A percentile compares a stretch with the other conserved stretches of the same genome.
Conservation (phyloP, 2,888 invertebrate species). For the Tortrix viridana region DNA sequence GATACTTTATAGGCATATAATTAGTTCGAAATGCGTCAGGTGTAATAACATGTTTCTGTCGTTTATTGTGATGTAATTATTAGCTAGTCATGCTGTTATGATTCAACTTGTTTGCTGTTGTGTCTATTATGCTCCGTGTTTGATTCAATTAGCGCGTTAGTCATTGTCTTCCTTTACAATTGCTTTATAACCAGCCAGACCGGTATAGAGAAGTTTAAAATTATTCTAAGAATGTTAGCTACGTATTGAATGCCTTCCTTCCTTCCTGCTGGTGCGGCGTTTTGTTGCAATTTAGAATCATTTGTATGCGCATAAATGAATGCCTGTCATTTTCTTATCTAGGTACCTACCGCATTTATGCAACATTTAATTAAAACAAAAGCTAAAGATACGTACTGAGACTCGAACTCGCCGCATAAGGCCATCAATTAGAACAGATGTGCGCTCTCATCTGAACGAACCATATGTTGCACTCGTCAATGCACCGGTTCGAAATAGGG, state of each 20-base stretch:
- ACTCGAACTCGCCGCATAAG: slow-evolving; percentile 12
- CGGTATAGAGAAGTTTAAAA: slow-evolving; percentile 14
- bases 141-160: slow-evolving; percentile 29
- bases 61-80: slow-evolving; percentile 37
- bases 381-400: neutral
- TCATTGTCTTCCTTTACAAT: slow-evolving; percentile 14
- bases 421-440: slow-evolving; percentile 50
- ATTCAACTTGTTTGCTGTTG: slow-evolving; percentile 45
- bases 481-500: slow-evolving; percentile 51
- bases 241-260: slow-evolving; percentile 12
- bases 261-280: slow-evolving; percentile 7
- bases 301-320: slow-evolving; percentile 3
- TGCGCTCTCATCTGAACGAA: slow-evolving; percentile 52
- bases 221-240: slow-evolving; percentile 14
- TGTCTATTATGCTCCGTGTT: slow-evolving; percentile 42
- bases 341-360: neutral
- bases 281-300: slow-evolving; percentile 7
- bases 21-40: slow-evolving; percentile 6
- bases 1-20: neutral
- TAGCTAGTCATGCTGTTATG: slow-evolving; percentile 39
- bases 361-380: neutral
- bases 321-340: neutral
- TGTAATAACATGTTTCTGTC: slow-evolving; percentile 32
- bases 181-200: slow-evolving; percentile 12
- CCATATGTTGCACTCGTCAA: slow-evolving; percentile 52